Conservation (phyloP, 2,888 invertebrate genomes). For the Phyto melanocephala region DNA sequence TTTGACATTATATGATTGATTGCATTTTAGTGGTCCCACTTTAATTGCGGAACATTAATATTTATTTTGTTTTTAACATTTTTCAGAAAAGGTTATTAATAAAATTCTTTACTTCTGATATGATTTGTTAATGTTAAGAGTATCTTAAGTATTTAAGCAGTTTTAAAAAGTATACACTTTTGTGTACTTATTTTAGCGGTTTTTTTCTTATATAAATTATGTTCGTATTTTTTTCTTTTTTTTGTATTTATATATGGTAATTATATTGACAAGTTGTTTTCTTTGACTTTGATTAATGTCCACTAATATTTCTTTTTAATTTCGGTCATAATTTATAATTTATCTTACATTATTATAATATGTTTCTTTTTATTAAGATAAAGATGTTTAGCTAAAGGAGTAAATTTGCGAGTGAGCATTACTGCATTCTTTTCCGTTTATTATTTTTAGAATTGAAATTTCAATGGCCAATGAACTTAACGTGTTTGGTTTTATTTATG, state of each 20-base stretch:
- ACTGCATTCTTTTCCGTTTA: conserved; percentile 13
- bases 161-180: conserved; percentile 6
- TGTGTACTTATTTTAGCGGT: not conserved
- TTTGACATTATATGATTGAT: conserved; percentile 54
- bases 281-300: conserved; percentile 59
- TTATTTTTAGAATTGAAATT: not conserved
- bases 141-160: conserved; percentile 7
- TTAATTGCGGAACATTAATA: conserved; percentile 44
- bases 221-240: not conserved
- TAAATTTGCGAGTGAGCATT: conserved; percentile 7
- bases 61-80: not conserved
- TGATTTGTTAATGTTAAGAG: conserved; percentile 38
- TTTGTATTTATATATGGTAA: conserved; percentile 19
- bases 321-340: conserved; percentile 42
- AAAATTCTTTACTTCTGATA: conserved; percentile 5
- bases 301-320: conserved; percentile 39
- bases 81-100: not conserved
- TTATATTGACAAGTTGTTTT: conserved; percentile 56
- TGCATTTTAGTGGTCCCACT: conserved; percentile 27
- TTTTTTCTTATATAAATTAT: not conserved
- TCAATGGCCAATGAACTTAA: conserved; percentile 11
- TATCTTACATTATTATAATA: not conserved
- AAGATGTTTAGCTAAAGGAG: conserved; percentile 36
- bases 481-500: not conserved
- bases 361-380: conserved; percentile 5